Percentiles rank a stretch among this genome's conserved stretches.
These are phyloP conservation scores for Phodopus roborovskii DNA, from an alignment of 2,113 vertebrate species.

Conservation along the genomic window DNA sequence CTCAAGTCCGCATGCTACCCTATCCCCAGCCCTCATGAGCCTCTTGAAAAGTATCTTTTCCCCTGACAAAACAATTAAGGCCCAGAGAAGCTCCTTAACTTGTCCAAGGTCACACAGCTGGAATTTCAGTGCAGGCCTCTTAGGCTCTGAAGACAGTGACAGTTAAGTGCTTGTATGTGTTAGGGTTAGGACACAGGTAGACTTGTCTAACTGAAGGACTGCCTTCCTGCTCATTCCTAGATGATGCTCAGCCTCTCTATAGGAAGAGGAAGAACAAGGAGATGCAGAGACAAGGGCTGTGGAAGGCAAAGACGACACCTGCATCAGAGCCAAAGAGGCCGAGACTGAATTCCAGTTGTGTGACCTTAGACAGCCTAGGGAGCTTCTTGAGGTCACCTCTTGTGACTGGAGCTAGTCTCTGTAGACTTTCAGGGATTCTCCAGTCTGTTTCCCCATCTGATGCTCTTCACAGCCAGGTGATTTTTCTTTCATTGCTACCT, in stretches of 20 bases:
- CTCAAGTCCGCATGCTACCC: too few relatives aligned
- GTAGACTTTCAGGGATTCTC: neutral
- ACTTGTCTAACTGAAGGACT: neutral
- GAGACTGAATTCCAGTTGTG: too few relatives aligned
- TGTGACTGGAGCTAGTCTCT: neutral
- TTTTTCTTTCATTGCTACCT: neutral
- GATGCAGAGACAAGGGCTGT: neutral
- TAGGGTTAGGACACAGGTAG: neutral
- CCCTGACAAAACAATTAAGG: neutral
- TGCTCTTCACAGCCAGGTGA: neutral
- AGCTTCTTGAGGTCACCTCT: accelerated
- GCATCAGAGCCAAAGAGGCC: neutral
- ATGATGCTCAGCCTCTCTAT: neutral
- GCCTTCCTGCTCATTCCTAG: neutral
- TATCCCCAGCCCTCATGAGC: neutral
- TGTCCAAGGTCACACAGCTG: neutral
- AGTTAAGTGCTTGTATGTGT: neutral
- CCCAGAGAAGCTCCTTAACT: neutral
- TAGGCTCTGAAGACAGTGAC: neutral
- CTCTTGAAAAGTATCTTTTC: neutral
- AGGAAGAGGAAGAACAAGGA: neutral
- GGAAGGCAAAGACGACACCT: too few relatives aligned
- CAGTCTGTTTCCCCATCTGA: neutral
- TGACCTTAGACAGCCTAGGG: neutral
- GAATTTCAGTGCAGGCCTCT: neutral